Percentiles rank a stretch among this genome's conserved stretches.
Conservation (phyloP, 2,797 vertebrate genomes). For the Poecile montanus region DNA sequence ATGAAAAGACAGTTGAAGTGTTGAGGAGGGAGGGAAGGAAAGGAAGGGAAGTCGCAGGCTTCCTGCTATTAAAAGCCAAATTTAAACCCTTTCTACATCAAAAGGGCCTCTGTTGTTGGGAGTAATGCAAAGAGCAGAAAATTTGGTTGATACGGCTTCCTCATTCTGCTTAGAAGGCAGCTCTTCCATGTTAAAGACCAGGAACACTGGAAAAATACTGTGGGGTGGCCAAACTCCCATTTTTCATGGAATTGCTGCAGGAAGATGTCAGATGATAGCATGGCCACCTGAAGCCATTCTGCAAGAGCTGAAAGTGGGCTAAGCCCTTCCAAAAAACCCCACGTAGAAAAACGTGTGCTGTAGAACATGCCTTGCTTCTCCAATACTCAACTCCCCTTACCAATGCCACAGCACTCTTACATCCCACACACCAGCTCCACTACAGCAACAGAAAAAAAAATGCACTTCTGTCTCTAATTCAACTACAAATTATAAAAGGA, state of each 20-base stretch:
- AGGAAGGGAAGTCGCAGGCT: conserved; percentile 49
- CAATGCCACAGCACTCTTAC: not conserved
- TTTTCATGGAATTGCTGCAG: not conserved
- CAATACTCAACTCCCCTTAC: not conserved
- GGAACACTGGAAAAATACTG: not conserved
- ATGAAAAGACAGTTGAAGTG: not conserved
- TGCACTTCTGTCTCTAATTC: not conserved
- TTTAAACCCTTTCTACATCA: conserved; percentile 43
- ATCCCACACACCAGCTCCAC: not conserved
- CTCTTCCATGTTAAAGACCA: not conserved
- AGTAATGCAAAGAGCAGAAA: not conserved
- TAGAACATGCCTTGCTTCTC: not conserved
- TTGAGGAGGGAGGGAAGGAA: conserved; percentile 27
- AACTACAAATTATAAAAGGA: not conserved
- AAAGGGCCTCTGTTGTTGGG: conserved; percentile 24
- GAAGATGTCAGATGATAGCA: not conserved
- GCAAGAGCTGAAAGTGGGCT: not conserved
- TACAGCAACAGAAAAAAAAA: not conserved
- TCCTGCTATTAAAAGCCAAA: conserved; percentile 44
- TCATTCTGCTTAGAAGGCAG: not conserved
- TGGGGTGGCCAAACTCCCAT: not conserved
- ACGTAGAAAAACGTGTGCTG: not conserved
- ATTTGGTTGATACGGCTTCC: not conserved
- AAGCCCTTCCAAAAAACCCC: not conserved
- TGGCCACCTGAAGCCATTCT: not conserved